Base-by-base conservation (phyloP, 2,113 vertebrate species). In the Tetrax tetrax region DNA sequence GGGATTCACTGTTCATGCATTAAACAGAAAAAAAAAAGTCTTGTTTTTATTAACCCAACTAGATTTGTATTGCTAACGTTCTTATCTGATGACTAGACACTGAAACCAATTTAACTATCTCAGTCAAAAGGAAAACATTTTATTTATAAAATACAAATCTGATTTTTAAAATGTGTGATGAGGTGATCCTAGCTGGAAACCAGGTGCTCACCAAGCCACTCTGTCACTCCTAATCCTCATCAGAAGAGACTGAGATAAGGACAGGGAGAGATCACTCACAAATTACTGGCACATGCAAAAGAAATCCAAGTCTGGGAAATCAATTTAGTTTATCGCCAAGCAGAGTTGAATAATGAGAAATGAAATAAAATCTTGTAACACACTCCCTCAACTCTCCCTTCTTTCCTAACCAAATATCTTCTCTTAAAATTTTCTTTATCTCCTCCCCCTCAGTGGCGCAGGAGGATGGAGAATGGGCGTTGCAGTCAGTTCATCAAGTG, bases 371-470 rank as follows among this genome's bases (percentile, higher is more conserved):
- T 10, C 14, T 45, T 29, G 19, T 38, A 61, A 77, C 2, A 33
- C 7, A 12, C 50, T 41, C 4, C 54, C 13, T 4, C 6, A 16
- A 4, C 7, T 2, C 27, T 64, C 27, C 31, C 13, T 41, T 41
- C 65, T 60, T 41, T 7, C 8, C 1, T 1, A 19, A 15, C 9
- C 51, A 7, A 35, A 7, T 25, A 43, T 43, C 6, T 43, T 35
- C 6, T 24, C 7, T 35, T 37, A 7, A 0, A 0, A 20, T 38
- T 59, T 72, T 63, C 50, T 48, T n/a, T 57, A n/a, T 12, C 28
- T 56, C 22, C 28, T 56, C 4, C 10, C 17, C 6, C 1, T 0
- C 0, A 33, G 22, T 0, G 1, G 14, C 1, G 1, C 33, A 54
- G 21, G 8, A 21, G 16, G 6, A 15, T 1, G 1, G 24, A 15